A percentile compares a stretch with the other conserved stretches of the same genome.
Conservation (phyloP, 2,113 vertebrate genomes). For the Natator depressus region DNA sequence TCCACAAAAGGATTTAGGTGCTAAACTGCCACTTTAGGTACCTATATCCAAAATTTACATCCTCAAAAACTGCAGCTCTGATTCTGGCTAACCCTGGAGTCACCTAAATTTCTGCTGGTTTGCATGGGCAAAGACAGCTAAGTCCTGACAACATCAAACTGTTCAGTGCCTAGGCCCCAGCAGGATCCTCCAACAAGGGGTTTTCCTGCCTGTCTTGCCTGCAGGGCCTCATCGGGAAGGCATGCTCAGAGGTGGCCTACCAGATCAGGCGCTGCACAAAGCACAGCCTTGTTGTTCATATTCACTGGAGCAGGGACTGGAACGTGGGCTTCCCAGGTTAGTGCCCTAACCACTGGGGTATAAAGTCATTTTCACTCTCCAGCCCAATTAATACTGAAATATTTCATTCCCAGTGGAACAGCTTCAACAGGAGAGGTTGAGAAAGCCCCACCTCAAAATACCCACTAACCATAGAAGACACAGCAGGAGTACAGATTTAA, state of each 20-base stretch:
- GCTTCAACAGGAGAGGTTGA: background rate
- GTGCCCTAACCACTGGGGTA: background rate
- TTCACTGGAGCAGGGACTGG: background rate
- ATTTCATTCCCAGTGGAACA: background rate
- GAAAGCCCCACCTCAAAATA: background rate
- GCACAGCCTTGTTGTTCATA: background rate
- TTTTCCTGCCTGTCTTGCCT: background rate
- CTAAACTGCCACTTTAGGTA: background rate
- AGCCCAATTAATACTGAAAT: background rate
- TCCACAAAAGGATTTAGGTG: background rate
- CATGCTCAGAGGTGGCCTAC: background rate
- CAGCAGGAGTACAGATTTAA: too few species aligned
- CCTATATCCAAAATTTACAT: background rate
- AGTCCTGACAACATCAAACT: background rate
- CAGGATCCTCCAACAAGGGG: background rate
- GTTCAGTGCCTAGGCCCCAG: background rate
- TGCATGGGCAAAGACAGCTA: background rate
- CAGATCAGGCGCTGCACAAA: background rate
- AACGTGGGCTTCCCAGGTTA: background rate
- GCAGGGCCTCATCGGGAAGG: background rate
- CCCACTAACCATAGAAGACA: background rate
- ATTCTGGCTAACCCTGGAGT: background rate
- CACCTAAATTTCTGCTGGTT: background rate
- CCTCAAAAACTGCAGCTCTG: background rate
- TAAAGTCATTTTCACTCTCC: background rate